Evolutionary conservation across 2,113 vertebrate species (phyloP), one percentile per base, ranked within the genome.

Genomic region (Melanerpes formicivorus): DNA sequence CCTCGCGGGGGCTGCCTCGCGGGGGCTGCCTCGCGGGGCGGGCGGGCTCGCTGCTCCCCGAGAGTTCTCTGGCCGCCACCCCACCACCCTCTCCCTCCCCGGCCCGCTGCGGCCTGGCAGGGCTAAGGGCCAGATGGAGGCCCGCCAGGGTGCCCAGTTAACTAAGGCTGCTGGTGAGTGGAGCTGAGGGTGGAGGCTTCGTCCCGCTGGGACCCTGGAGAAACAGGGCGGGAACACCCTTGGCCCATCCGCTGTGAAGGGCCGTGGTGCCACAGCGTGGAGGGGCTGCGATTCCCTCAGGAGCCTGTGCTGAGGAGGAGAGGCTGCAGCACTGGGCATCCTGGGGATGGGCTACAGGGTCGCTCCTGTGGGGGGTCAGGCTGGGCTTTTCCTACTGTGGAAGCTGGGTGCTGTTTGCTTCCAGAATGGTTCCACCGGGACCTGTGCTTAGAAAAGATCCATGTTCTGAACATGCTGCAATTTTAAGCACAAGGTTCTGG

Each of bases 401-500:
- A 11, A 22, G 18, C 30, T 6, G 18, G 63, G 25, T 5, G 9
- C 26, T 65, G 23, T 27, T 26, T 26, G 19, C 66, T 40, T 32
- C 29, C 10, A 2, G 3, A 44, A 27, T 8, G n/a, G 26, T 30
- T 7, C 59, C 13, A 1, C 30, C 5, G 1, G 54, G 23, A 4
- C 22, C 54, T 42, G 1, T 55, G 30, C 18, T 14, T 37, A 11
- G 32, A 14, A 52, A 72, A 50, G 44, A 14, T 19, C 7, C 5
- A 0, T 7, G 5, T 18, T 10, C n/a, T 29, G 12, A 18, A 14
- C 13, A 0, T 11, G 3, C 18, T 0, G 12, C 42, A 6, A 37
- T 44, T 69, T 42, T 44, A 73, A 22, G 44, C 34, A 13, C 14
- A 14, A 54, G 52, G 2, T 23, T 16, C 40, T 54, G 91, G n/a